Conservation (phyloP, 1,140 invertebrate species). For the Bathynomus jamesi region DNA sequence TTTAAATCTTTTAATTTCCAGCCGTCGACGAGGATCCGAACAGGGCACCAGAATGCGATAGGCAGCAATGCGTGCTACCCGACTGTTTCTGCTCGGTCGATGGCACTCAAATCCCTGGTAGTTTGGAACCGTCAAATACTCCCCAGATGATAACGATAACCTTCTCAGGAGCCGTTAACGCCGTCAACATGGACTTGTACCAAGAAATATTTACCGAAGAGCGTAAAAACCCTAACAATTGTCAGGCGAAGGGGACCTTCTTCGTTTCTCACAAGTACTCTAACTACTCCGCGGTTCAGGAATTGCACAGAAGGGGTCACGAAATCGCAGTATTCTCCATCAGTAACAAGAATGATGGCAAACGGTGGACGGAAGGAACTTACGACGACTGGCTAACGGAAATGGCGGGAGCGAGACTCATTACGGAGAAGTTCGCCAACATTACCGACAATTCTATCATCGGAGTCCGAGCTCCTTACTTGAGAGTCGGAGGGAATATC, state of each 20-base stretch:
- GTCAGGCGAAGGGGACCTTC: conserved; percentile 70
- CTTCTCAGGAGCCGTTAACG: conserved; percentile 90
- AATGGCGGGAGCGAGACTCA: conserved; percentile 77
- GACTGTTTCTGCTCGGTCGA: conserved; percentile 92
- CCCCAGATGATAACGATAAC: conserved; percentile 92
- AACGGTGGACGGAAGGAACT: conserved; percentile 76
- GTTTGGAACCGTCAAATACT: conserved; percentile 48
- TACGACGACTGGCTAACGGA: conserved; percentile 91
- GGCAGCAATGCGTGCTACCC: conserved; percentile 74
- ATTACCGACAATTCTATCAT: conserved; percentile 83
- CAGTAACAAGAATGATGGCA: conserved; percentile 81
- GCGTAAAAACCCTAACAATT: conserved; percentile 83
- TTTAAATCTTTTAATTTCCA: conserved; percentile 46
- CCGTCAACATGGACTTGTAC: conserved; percentile 86
- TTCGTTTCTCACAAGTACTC: conserved; percentile 94
- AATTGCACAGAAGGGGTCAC: conserved; percentile 81
- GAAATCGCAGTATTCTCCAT: conserved; percentile 91
- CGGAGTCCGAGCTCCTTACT: conserved; percentile 78
- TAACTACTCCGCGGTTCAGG: conserved; percentile 86
- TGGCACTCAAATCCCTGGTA: conserved; percentile 54
- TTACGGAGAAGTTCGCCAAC: conserved; percentile 62
- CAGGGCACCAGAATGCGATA: conserved; percentile 79
- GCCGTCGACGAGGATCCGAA: conserved; percentile 81
- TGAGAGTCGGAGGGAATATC: conserved; percentile 84
- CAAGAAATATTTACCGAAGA: conserved; percentile 81